A percentile compares a stretch with the other conserved stretches of the same genome.
phyloP scores from a whole-genome alignment of 1,140 invertebrate species.

The Drosophila funebris region DNA sequence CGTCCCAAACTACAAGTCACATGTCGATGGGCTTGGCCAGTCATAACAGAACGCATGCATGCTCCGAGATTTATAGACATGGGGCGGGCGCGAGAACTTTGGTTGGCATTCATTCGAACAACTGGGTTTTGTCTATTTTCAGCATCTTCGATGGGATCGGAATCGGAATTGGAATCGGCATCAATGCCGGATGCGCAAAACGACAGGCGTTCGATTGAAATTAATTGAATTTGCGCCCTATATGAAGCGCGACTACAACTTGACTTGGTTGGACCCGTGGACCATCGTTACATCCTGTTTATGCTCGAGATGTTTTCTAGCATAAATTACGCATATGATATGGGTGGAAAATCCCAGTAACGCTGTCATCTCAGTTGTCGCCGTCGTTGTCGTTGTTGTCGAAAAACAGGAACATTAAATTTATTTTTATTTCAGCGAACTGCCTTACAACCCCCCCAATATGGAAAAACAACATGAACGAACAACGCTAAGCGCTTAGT shows the following conservation, averaged over 20 bases:
- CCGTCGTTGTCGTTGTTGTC: neutral
- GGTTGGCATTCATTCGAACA: too few species aligned
- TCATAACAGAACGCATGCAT: conserved; percentile 66
- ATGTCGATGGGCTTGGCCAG: conserved; percentile 59
- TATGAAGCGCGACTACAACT: conserved; percentile 32
- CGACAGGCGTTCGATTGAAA: conserved; percentile 84
- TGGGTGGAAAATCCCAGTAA: conserved; percentile 42
- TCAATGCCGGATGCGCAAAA: conserved; percentile 73
- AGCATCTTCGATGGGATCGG: conserved; percentile 42
- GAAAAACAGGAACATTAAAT: conserved; percentile 81
- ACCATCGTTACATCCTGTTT: conserved; percentile 68
- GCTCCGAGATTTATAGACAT: conserved; percentile 62
- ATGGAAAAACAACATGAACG: conserved; percentile 44
- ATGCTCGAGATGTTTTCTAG: conserved; percentile 74
- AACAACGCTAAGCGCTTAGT: conserved; percentile 53
- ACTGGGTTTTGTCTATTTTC: conserved; percentile 63
- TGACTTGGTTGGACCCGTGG: conserved; percentile 46
- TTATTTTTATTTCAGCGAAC: conserved; percentile 70
- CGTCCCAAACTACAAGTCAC: conserved; percentile 30
- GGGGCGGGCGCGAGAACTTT: conserved; percentile 48
- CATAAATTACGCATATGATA: conserved; percentile 78
- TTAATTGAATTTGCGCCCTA: conserved; percentile 82
- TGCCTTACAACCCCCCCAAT: conserved; percentile 55
- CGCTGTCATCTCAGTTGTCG: conserved; percentile 1
- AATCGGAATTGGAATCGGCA: conserved; percentile 19